A percentile compares a stretch with the other conserved stretches of the same genome.
Conservation (phyloP, 1,140 invertebrate genomes). For the Bombus terrestris region DNA sequence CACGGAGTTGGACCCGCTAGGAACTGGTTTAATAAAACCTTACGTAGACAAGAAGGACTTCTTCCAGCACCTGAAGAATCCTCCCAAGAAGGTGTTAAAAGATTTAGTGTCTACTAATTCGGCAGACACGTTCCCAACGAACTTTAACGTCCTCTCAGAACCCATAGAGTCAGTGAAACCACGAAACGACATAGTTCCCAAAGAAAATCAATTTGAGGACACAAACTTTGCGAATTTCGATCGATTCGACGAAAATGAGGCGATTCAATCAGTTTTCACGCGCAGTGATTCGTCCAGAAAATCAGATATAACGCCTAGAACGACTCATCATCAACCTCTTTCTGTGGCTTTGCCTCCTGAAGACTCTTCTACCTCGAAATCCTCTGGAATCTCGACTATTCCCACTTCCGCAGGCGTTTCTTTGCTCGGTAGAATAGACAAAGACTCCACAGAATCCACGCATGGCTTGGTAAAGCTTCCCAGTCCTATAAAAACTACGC, state of each 20-base stretch:
- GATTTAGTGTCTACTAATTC: conserved; percentile 86
- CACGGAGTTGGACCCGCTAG: conserved; percentile 95
- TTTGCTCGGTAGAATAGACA: conserved; percentile 50
- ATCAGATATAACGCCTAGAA: conserved; percentile 62
- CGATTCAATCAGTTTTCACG: conserved; percentile 19
- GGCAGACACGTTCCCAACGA: conserved; percentile 76
- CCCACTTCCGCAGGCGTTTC: not conserved
- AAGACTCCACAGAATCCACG: conserved; percentile 47
- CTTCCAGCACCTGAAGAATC: conserved; percentile 96
- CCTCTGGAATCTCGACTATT: not conserved
- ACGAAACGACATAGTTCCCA: conserved; percentile 57
- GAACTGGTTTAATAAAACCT: conserved; percentile 93
- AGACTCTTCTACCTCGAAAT: conserved; percentile 72
- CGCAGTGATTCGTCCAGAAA: conserved; percentile 41
- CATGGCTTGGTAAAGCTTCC: conserved; percentile 74
- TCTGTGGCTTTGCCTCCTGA: conserved; percentile 88
- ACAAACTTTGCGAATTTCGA: conserved; percentile 80
- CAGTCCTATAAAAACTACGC: conserved; percentile 77
- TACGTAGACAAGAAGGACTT: conserved; percentile 98
- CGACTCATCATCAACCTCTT: conserved; percentile 84
- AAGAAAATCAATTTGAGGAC: conserved; percentile 71
- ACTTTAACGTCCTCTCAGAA: conserved; percentile 73
- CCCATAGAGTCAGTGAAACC: conserved; percentile 68
- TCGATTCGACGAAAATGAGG: conserved; percentile 76
- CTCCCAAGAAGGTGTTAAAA: conserved; percentile 94